Base-by-base conservation (phyloP, 2,888 invertebrate species). In the Brachyptera putata region DNA sequence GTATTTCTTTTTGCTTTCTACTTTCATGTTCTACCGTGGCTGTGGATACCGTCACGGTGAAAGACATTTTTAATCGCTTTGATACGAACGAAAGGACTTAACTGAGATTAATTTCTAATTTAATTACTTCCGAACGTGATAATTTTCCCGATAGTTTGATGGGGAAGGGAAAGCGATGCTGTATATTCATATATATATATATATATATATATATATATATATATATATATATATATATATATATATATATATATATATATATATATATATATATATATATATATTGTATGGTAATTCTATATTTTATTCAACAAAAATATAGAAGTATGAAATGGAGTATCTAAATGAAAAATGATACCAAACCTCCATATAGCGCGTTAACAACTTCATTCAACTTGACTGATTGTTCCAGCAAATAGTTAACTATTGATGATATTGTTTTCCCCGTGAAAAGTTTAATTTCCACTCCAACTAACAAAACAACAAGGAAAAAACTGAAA, bases 31-130 rank as follows among this genome's bases (percentile, higher is more conserved):
- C 41, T 41, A 41, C 41, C 21, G 41, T 41, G 18, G 14, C 9
- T 21, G 3, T 21, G 13, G 24, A 24, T 24, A 46, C 46, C 53
- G 49, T 50, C 50, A n/a, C 11, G 43, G 46, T 36, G 36, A 53
- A 53, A 34, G 53, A 53, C 53, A 53, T 30, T 53, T 36, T n/a
- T 36, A 53, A 53, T 53, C 53, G 53, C 22, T 34, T 53, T 53
- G 36, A 18, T 34, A 53, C 36, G 16, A 36, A 53, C 53, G 53
- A 36, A 36, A 22, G 18, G 53, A 13, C 36, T 53, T 36, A 53
- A 21, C 30, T 16, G 21, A 53, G 53, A 36, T 34, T 53, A 34
- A 21, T 34, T 34, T 53, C n/a, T 53, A 34, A 53, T 53, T 53
- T 22, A 53, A 53, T 53, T 34, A 53, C 34, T 53, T 21, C 16